A percentile compares a stretch with the other conserved stretches of the same genome.
Evolutionary conservation across 2,797 vertebrate species (phyloP).

Genomic region (Delichon dasypus): DNA sequence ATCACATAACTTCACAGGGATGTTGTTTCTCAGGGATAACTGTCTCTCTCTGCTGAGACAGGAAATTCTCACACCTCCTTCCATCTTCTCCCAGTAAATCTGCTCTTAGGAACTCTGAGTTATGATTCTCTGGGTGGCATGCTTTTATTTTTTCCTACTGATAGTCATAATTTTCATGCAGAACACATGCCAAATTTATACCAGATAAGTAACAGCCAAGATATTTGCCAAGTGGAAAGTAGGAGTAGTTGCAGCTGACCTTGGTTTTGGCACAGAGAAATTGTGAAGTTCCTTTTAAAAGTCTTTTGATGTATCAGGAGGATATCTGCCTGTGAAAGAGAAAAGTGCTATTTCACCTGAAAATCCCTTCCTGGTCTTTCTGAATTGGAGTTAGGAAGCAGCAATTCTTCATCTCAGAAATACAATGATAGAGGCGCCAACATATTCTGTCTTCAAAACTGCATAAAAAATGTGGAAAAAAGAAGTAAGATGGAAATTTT

Average conservation of each 20-base stretch:
- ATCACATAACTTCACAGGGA: not conserved
- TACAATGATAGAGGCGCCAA: accelerated
- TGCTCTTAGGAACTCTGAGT: not conserved
- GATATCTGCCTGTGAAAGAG: not conserved
- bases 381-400: accelerated
- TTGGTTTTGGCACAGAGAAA: not conserved
- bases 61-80: not conserved
- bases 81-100: not conserved
- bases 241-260: not conserved
- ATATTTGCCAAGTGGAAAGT: not conserved
- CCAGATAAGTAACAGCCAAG: not conserved
- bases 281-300: not conserved
- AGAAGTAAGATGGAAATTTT: not conserved
- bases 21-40: not conserved
- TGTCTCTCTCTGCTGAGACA: not conserved
- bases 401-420: not conserved
- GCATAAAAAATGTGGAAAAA: not conserved
- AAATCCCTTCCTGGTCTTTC: not conserved
- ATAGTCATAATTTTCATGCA: not conserved
- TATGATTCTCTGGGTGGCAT: not conserved
- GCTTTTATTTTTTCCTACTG: not conserved
- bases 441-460: not conserved
- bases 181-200: not conserved
- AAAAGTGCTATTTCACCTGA: not conserved
- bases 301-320: not conserved